Conservation (phyloP, 2,113 vertebrate genomes). For the Seriola dumerili region DNA sequence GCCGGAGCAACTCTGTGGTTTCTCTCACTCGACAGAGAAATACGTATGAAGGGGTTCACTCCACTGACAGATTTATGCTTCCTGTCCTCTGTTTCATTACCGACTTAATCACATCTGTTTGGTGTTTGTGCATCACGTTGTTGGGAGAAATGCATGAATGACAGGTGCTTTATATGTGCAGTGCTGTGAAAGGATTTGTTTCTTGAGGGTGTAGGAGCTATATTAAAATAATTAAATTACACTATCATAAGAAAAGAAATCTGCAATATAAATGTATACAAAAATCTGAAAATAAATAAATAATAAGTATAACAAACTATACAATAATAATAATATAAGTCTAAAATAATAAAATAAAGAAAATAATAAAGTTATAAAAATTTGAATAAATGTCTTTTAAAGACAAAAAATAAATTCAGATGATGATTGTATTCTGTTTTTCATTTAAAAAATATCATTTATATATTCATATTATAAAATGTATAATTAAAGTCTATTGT, state of each 20-base stretch:
- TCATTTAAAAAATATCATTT: not conserved
- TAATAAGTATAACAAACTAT: not conserved
- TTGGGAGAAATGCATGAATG: not conserved
- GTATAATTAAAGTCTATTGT: not conserved
- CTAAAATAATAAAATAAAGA: not conserved
- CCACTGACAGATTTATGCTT: constrained; percentile 24
- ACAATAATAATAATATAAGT: too few species aligned
- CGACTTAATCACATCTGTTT: constrained; percentile 22
- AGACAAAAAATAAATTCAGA: not conserved
- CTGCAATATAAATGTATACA: not conserved
- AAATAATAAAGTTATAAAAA: not conserved
- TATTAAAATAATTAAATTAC: not conserved
- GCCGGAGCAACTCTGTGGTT: constrained; percentile 23
- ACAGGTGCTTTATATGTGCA: not conserved
- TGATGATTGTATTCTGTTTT: too few species aligned
- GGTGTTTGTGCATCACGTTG: constrained; percentile 11
- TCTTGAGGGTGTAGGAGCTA: not conserved
- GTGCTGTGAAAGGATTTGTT: not conserved
- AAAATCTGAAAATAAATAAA: not conserved
- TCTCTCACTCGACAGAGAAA: constrained; percentile 11
- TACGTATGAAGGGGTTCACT: constrained; percentile 5
- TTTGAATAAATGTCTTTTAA: not conserved
- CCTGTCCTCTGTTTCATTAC: constrained; percentile 14
- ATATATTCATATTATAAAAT: not conserved
- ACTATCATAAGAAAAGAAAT: not conserved